These are phyloP conservation scores for Actinia equina DNA, from an alignment of 64 coral and sea anemone species.

Conservation along the genomic window DNA sequence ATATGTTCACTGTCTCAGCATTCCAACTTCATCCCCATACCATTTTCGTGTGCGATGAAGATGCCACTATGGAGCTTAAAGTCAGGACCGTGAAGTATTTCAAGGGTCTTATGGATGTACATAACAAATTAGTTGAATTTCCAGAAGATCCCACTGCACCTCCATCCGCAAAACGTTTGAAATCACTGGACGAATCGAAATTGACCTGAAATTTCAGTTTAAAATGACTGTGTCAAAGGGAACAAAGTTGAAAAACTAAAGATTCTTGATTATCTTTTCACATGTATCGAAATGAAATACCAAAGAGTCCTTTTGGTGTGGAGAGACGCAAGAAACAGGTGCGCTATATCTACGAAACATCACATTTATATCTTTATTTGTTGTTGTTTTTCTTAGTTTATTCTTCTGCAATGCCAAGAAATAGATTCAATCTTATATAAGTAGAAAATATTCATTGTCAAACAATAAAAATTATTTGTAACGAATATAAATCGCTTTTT, in stretches of 20 bases:
- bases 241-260: background rate
- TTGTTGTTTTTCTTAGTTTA: background rate
- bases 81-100: constrained; percentile 98
- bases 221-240: background rate
- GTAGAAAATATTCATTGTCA: background rate
- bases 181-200: constrained; percentile 14
- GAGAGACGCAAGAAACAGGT: too few relatives aligned
- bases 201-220: background rate
- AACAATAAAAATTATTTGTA: background rate
- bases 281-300: background rate
- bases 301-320: too few relatives aligned
- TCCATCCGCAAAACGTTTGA: constrained; percentile 67
- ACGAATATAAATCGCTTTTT: too few relatives aligned
- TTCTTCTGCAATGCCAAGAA: background rate
- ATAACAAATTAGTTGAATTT: constrained; percentile 90
- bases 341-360: background rate
- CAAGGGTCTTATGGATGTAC: constrained; percentile 93
- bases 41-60: constrained; percentile 92
- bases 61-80: constrained; percentile 95
- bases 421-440: background rate
- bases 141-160: constrained; percentile 71
- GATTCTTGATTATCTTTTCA: background rate
- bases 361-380: too few relatives aligned
- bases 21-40: constrained; percentile 93
- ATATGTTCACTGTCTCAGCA: constrained; percentile 95